Conservation (phyloP, 1,140 invertebrate species). For the Drosophila kurseongensis region DNA sequence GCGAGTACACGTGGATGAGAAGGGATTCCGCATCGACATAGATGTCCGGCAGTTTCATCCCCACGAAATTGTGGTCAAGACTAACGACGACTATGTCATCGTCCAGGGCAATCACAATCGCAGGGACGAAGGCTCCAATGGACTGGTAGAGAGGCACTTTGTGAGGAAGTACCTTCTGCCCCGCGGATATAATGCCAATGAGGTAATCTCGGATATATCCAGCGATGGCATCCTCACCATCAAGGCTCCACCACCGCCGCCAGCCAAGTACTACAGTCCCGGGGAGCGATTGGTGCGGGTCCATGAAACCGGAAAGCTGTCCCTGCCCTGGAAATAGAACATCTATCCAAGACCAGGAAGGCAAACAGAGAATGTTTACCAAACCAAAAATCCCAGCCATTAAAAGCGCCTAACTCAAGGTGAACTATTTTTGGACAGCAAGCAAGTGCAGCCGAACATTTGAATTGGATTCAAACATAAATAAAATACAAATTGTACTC, state of each 20-base stretch:
- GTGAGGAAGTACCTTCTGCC: constrained; percentile 88
- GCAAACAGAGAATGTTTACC: neutral
- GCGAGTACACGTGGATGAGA: constrained; percentile 87
- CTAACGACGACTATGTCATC: constrained; percentile 90
- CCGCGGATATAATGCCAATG: constrained; percentile 86
- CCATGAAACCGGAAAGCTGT: constrained; percentile 75
- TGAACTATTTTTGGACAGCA: constrained; percentile 68
- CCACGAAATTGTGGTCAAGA: constrained; percentile 94
- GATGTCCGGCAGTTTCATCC: constrained; percentile 95
- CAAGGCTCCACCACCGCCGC: constrained; percentile 87
- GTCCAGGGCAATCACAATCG: constrained; percentile 94
- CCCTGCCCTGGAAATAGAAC: constrained; percentile 76
- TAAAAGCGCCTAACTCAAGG: constrained; percentile 53
- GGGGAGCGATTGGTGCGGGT: constrained; percentile 67
- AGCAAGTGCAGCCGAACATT: constrained; percentile 49
- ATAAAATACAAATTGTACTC: constrained; percentile 44
- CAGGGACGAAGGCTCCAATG: constrained; percentile 90
- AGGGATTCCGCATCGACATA: constrained; percentile 91
- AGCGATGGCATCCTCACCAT: constrained; percentile 91
- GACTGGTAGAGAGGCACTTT: constrained; percentile 91
- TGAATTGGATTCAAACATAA: constrained; percentile 58
- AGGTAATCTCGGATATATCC: constrained; percentile 90
- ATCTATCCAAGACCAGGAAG: neutral
- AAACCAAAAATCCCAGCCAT: constrained; percentile 1
- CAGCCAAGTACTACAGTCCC: constrained; percentile 70